Base-by-base conservation (phyloP, 2,888 invertebrate species). In the Thera britannica region DNA sequence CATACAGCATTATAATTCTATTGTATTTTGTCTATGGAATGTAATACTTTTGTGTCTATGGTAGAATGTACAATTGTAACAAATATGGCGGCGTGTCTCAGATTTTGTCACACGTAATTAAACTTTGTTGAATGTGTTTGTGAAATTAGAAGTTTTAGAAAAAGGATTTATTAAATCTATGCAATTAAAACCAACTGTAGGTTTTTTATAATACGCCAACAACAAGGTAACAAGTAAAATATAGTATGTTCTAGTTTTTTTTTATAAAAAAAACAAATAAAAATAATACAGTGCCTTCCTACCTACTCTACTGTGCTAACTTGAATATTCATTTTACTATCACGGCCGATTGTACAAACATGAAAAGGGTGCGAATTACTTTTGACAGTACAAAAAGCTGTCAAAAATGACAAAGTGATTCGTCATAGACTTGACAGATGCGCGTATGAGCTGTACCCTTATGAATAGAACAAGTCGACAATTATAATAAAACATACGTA, bases 361-460 rank as follows among this genome's bases (percentile, higher is more conserved):
- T 68, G 62, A 73, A 89, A 90, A 88, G 92, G 93, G 93, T 92
- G 92, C 89, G 87, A 90, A 92, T 90, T 82, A 87, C 85, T 85
- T 82, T 82, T 83, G 87, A 82, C 81, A 75, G 80, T 73, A 85
- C 90, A 88, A 84, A 89, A 87, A 87, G 81, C 86, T 90, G 92
- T 90, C 92, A 90, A 85, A 70, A 88, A 86, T 90, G 90, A 93
- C 91, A 91, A 88, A 91, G 87, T 91, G 89, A 93, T 93, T 91
- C 92, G 92, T 92, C 92, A 91, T 86, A 89, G 83, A 75, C 74
- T 75, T 87, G 92, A 92, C 92, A 91, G 92, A 89, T 92, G 92
- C 88, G 81, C 71, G 84, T 71, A 77, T 71, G 84, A 84, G 74
- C 57, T 12, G 80, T 70, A 74, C 75, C 80, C 68, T 62, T 62